These are phyloP conservation scores for Metridium senile DNA, from an alignment of 92 coral and sea anemone species.

Conservation along the genomic window DNA sequence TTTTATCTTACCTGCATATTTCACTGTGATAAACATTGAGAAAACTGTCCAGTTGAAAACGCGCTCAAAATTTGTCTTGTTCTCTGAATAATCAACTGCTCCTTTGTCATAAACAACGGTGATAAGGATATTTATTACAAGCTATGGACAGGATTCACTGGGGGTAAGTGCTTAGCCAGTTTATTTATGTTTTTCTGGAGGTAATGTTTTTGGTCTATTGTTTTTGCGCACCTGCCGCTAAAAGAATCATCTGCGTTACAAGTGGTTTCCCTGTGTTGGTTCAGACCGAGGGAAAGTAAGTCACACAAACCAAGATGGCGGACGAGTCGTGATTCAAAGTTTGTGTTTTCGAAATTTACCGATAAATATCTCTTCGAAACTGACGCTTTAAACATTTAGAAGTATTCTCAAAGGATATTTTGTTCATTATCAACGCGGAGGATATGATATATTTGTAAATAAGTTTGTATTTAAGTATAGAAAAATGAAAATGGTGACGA, in stretches of 20 bases:
- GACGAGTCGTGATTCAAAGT: not conserved
- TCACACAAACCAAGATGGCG: constrained; percentile 23
- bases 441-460: constrained; percentile 27
- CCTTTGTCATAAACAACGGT: not conserved
- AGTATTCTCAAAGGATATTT: constrained; percentile 2
- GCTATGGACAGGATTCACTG: not conserved
- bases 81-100: not conserved
- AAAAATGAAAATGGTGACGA: not conserved
- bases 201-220: constrained; percentile 17
- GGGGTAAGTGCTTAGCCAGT: not conserved
- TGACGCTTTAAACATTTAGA: not conserved
- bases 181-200: constrained; percentile 24
- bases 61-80: not conserved
- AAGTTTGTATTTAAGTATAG: constrained; percentile 6
- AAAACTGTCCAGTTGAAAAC: not conserved
- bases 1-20: constrained; percentile 83
- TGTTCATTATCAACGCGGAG: constrained; percentile 1
- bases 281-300: constrained; percentile 10
- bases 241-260: not conserved
- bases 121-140: not conserved
- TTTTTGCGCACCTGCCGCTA: constrained; percentile 15
- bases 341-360: not conserved
- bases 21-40: constrained; percentile 81
- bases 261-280: constrained; percentile 16
- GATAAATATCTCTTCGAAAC: constrained; percentile 1